A percentile compares a stretch with the other conserved stretches of the same genome.
Conservation (phyloP, 2,888 invertebrate species). For the Volucella zonaria region DNA sequence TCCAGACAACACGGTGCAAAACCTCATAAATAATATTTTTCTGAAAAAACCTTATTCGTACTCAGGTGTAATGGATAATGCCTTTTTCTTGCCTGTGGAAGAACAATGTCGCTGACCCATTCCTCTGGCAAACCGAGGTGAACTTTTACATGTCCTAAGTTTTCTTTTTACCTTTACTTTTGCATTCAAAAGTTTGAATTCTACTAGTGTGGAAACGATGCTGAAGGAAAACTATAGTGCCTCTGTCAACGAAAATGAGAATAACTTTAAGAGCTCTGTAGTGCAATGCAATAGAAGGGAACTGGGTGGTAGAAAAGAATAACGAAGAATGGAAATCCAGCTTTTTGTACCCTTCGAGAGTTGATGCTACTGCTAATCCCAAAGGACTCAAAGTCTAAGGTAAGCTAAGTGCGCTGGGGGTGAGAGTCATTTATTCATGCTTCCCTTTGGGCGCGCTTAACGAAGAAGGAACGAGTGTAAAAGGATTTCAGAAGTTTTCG, state of each 20-base stretch:
- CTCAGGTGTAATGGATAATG: conserved; percentile 71
- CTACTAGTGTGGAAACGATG: conserved; percentile 67
- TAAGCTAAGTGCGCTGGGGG: conserved; percentile 73
- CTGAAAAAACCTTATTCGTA: conserved; percentile 54
- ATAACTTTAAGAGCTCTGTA: conserved; percentile 47
- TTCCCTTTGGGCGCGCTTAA: conserved; percentile 36
- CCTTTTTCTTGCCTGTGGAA: conserved; percentile 40
- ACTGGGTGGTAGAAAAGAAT: conserved; percentile 18
- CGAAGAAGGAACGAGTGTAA: conserved; percentile 42
- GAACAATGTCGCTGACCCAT: conserved; percentile 73
- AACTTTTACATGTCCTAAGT: conserved; percentile 46
- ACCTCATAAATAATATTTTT: conserved; percentile 72
- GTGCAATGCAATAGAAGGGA: conserved; percentile 4
- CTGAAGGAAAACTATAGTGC: conserved; percentile 62
- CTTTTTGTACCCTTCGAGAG: conserved; percentile 60
- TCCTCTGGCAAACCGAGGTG: conserved; percentile 51
- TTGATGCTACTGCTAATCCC: conserved; percentile 64
- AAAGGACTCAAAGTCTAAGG: conserved; percentile 66
- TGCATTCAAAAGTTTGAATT: conserved; percentile 69
- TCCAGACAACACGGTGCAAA: conserved; percentile 48
- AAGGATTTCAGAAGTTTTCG: conserved; percentile 69
- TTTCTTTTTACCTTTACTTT: conserved; percentile 29
- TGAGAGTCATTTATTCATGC: conserved; percentile 72
- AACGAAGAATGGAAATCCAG: conserved; percentile 44
- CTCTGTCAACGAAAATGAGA: conserved; percentile 72